A percentile compares a stretch with the other conserved stretches of the same genome.
Evolutionary conservation across 1,140 invertebrate species (phyloP).

Genomic region (Tetramorium parvispinum): DNA sequence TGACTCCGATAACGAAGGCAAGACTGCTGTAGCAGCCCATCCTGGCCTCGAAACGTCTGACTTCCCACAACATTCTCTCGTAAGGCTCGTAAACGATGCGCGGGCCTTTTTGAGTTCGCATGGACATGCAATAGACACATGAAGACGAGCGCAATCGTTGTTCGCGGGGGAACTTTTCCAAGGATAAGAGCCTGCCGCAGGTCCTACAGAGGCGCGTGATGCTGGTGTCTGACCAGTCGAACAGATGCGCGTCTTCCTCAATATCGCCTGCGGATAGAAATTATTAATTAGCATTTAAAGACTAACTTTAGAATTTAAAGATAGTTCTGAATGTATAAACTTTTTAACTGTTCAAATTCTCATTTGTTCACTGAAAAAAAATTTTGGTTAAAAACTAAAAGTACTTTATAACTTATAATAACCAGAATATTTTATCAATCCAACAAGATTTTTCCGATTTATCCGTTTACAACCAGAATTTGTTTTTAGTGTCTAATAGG

Average conservation of each 20-base stretch:
- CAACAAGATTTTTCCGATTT: too few relatives aligned
- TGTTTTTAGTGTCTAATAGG: too few relatives aligned
- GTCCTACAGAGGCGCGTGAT: slow-evolving; percentile 65
- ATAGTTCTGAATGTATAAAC: background rate
- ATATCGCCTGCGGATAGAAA: background rate
- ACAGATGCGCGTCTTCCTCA: background rate
- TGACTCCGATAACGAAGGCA: slow-evolving; percentile 87
- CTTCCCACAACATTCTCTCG: slow-evolving; percentile 87
- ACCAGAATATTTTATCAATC: too few relatives aligned
- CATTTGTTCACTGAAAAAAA: background rate
- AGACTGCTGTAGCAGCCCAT: slow-evolving; percentile 84
- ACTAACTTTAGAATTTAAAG: background rate
- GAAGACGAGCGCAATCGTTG: slow-evolving; percentile 15
- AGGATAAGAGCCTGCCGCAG: slow-evolving; percentile 61
- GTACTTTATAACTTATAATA: too few relatives aligned
- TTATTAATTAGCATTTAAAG: background rate
- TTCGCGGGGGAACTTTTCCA: slow-evolving; percentile 54
- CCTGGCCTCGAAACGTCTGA: slow-evolving; percentile 86
- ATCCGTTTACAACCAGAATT: too few relatives aligned
- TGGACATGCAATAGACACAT: slow-evolving; percentile 71
- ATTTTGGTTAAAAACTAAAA: too few relatives aligned
- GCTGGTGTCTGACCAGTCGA: background rate
- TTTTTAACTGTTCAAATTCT: background rate
- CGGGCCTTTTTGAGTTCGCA: slow-evolving; percentile 55
- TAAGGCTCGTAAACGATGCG: slow-evolving; percentile 83